phyloP scores from a whole-genome alignment of 1,140 invertebrate genomes.

The Probaryconus sp. region DNA sequence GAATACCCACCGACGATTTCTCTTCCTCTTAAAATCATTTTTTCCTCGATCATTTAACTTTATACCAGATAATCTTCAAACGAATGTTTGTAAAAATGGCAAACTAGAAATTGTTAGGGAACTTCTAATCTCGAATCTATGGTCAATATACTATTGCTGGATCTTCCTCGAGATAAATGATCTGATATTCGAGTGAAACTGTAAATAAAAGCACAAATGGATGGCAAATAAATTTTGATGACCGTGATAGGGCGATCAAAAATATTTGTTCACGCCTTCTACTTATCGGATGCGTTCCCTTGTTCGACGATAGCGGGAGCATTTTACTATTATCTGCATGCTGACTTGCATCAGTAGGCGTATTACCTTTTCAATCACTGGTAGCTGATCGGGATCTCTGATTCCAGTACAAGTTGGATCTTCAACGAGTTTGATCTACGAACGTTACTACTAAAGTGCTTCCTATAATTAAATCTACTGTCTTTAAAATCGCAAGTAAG shows the following conservation, averaged over 20 bases:
- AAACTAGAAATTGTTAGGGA: no score
- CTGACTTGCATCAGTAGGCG: conserved; percentile 41
- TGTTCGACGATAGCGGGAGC: conserved; percentile 15
- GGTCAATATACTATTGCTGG: no score
- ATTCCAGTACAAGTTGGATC: conserved; percentile 35
- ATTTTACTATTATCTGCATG: conserved; percentile 49
- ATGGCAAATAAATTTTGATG: no score
- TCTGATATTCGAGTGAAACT: no score
- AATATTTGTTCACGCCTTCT: conserved; percentile 49
- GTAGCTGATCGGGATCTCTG: conserved; percentile 48
- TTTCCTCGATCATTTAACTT: no score
- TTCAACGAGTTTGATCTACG: conserved; percentile 50
- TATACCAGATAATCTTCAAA: no score
- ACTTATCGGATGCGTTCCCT: conserved; percentile 25
- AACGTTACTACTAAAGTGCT: conserved; percentile 53
- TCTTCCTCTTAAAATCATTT: no score
- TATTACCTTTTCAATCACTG: conserved; percentile 52
- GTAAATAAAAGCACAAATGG: conserved; percentile 2
- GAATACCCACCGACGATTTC: no score
- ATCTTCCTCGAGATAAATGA: no score
- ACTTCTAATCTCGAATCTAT: no score
- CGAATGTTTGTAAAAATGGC: no score
- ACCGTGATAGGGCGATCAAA: no score
- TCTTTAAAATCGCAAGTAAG: conserved; percentile 58
- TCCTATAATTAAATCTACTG: conserved; percentile 56